Evolutionary conservation across 1,140 invertebrate genomes (phyloP), one percentile per base, ranked within the genome.

Genomic region (Solenopsis invicta): DNA sequence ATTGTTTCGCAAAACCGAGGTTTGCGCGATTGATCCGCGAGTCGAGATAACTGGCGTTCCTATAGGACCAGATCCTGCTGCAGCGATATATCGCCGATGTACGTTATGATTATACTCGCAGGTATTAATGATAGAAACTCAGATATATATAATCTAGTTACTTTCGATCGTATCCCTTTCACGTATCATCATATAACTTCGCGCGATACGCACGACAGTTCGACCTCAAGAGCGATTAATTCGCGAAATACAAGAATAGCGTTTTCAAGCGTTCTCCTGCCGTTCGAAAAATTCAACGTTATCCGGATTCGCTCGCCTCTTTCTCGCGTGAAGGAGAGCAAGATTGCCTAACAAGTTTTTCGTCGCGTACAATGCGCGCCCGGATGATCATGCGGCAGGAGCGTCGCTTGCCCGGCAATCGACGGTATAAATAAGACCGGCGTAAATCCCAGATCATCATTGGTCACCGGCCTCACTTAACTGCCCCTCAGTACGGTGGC

Each of bases 1-100:
- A 84, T 84, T 84, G 80, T 84, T 84, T 84, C 80, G 80, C 69
- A 84, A 84, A 84, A 84, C 54, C 80, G 80, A 75, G 80, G 80
- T 84, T 84, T 84, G 72, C 77, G 64, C 82, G 66, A 69, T 74
- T 74, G 67, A 76, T 76, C 54, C 71, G 71, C 82, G 54, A 69
- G 82, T 76, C 59, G 88, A 82, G 86, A 89, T 82, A 87, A 89
- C 86, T 76, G 66, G 21, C 75, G 64, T 71, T 76, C 37, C 82
- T 66, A 56, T 74, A 80, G 72, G 66, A 76, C 48, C 81, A 50
- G 71, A 37, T 48, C 29, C 69, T 54, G 69, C 24, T 48, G 34
- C 69, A 80, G 34, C 61, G 76, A 45, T 71, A 48, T 66, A 50
- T 59, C 41, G 52, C 56, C 67, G 41, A 16, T 45, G 69, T 18